Evolutionary conservation across 2,888 invertebrate genomes (phyloP), one percentile per base, ranked within the genome.

Genomic region (Ischnura elegans): DNA sequence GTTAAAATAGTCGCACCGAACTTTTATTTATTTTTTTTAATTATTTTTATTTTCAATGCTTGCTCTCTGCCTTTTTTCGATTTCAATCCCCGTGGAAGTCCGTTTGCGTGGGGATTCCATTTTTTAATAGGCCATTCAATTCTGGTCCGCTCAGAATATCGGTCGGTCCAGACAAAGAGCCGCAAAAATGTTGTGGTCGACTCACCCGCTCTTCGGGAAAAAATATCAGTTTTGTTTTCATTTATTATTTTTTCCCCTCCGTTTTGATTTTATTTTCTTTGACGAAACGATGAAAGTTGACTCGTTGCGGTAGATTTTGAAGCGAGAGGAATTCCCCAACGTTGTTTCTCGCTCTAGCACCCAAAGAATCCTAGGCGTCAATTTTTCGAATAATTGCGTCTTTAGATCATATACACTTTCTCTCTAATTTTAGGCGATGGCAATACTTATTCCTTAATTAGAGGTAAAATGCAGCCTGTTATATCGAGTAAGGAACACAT

Each of bases 41-140:
- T 19, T 6, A 16, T 51, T 51, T 6, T 51, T n/a, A n/a, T 21
- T 19, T 21, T 10, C 6, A 61, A 61, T n/a, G 61, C n/a, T 51
- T 51, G 51, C 51, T 51, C 25, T 61, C 25, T 61, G 36, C 76
- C 25, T 76, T 76, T n/a, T 36, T 36, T 36, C 76, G 76, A 25
- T 36, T 29, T 25, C 8, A 76, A 10, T 21, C 25, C 21, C 25
- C 19, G 51, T 51, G 61, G 36, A 21, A 10, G 36, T 36, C 76
- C 51, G 1, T 13, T 36, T 16, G 76, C 76, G 76, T 36, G 13
- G 16, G 25, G 76, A 16, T n/a, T 36, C 76, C 76, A 8, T 61
- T 61, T 76, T 76, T 76, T 76, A 76, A 76, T 76, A 36, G 76
- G 76, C 76, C 76, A 36, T 36, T 76, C 76, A 76, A 36, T 76